These are phyloP conservation scores for Anas platyrhynchos DNA, from an alignment of 2,113 vertebrate genomes.

Conservation along the genomic window DNA sequence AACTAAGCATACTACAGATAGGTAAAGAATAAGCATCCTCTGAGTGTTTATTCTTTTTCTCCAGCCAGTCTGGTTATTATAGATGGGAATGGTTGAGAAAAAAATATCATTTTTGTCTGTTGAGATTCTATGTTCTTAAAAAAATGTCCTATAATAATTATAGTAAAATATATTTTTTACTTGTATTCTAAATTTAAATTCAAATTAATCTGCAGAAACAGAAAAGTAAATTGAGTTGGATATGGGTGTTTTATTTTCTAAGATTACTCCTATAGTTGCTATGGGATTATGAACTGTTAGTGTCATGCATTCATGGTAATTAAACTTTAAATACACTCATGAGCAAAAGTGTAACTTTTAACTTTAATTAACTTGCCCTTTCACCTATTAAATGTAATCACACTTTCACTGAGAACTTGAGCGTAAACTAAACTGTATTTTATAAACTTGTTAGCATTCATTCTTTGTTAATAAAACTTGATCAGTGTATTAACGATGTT, in stretches of 20 bases:
- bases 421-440: neutral
- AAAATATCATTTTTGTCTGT: neutral
- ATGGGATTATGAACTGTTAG: neutral
- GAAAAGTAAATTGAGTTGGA: neutral
- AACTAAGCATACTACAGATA: neutral
- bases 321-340: neutral
- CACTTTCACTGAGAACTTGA: neutral
- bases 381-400: slow-evolving; percentile 23
- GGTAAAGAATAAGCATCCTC: neutral
- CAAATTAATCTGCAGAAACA: neutral
- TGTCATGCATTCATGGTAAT: neutral
- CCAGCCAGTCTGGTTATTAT: neutral
- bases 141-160: neutral
- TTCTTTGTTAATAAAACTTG: slow-evolving; percentile 63
- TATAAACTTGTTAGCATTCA: slow-evolving; percentile 48
- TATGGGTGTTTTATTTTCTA: neutral
- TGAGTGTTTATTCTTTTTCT: neutral
- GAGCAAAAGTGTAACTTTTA: neutral
- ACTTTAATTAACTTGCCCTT: slow-evolving; percentile 34
- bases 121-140: neutral
- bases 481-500: slow-evolving; percentile 21
- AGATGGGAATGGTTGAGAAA: neutral
- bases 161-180: neutral
- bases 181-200: neutral
- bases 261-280: neutral